A percentile compares a stretch with the other conserved stretches of the same genome.
Evolutionary conservation across 2,888 invertebrate genomes (phyloP).

Genomic region (Erebia epiphron): DNA sequence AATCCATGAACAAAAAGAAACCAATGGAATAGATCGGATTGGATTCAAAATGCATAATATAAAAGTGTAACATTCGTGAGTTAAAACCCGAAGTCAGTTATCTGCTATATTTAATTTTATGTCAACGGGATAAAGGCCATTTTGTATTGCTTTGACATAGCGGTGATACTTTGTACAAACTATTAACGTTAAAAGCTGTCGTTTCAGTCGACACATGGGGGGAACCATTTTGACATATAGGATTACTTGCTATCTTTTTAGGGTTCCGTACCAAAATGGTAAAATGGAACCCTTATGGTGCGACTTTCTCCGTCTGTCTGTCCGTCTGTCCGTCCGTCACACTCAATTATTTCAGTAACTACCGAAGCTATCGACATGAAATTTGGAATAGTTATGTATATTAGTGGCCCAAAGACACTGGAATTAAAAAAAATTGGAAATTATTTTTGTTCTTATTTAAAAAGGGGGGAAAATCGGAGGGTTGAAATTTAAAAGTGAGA

Average conservation of each 20-base stretch:
- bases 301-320: too few relatives aligned
- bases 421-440: too few relatives aligned
- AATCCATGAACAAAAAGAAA: neutral
- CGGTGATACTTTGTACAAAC: slow-evolving; percentile 31
- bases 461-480: too few relatives aligned
- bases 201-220: slow-evolving; percentile 34
- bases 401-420: too few relatives aligned
- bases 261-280: too few relatives aligned
- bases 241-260: slow-evolving; percentile 35
- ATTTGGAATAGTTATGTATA: too few relatives aligned
- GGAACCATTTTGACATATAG: slow-evolving; percentile 36
- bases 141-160: slow-evolving; percentile 22
- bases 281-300: too few relatives aligned
- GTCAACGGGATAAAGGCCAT: slow-evolving; percentile 18
- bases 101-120: slow-evolving; percentile 11
- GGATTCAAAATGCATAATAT: neutral
- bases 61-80: slow-evolving; percentile 8
- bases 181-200: slow-evolving; percentile 34
- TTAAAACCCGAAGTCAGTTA: slow-evolving; percentile 7
- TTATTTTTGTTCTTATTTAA: too few relatives aligned
- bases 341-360: too few relatives aligned
- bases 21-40: slow-evolving; percentile 21
- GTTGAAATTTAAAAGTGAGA: too few relatives aligned
- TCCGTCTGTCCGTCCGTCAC: too few relatives aligned
- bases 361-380: too few relatives aligned